Percentiles rank a stretch among this genome's conserved stretches.
Evolutionary conservation across 2,113 vertebrate genomes (phyloP).

Genomic region (Pachypanchax playfairii): DNA sequence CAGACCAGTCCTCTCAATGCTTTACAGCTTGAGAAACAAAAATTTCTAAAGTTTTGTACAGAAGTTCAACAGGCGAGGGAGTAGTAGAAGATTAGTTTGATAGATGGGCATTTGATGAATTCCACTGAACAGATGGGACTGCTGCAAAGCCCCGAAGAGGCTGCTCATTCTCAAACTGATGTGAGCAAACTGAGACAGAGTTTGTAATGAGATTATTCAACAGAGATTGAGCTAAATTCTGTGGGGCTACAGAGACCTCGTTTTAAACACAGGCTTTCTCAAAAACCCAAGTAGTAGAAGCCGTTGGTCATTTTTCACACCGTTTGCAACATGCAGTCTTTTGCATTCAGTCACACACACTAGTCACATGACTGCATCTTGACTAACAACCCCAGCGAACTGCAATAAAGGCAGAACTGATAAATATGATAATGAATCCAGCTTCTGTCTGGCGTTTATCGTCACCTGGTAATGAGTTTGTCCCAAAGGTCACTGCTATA

Average conservation of each 20-base stretch:
- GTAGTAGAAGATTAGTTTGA: constrained; percentile 33
- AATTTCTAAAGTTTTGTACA: constrained; percentile 45
- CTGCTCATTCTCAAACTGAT: constrained; percentile 38
- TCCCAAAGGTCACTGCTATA: constrained; percentile 64
- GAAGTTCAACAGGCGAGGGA: constrained; percentile 16
- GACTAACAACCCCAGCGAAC: constrained; percentile 45
- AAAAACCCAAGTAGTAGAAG: constrained; percentile 12
- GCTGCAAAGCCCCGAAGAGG: constrained; percentile 53
- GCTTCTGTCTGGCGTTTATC: constrained; percentile 59
- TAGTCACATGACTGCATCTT: constrained; percentile 24
- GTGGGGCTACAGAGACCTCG: constrained; percentile 26
- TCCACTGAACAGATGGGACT: constrained; percentile 50
- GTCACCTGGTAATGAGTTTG: constrained; percentile 72
- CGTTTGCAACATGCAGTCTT: neutral
- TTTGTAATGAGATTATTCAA: constrained; percentile 31
- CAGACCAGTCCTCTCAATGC: neutral
- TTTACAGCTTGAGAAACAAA: constrained; percentile 20
- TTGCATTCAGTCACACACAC: constrained; percentile 17
- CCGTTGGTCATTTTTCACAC: constrained; percentile 17
- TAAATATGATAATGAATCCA: constrained; percentile 72
- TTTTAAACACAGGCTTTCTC: constrained; percentile 29
- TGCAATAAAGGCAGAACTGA: constrained; percentile 57
- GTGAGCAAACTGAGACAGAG: constrained; percentile 19
- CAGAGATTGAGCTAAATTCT: constrained; percentile 24
- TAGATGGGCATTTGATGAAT: constrained; percentile 51